phyloP scores from a whole-genome alignment of 2,113 vertebrate genomes.

The Spermophilus dauricus region DNA sequence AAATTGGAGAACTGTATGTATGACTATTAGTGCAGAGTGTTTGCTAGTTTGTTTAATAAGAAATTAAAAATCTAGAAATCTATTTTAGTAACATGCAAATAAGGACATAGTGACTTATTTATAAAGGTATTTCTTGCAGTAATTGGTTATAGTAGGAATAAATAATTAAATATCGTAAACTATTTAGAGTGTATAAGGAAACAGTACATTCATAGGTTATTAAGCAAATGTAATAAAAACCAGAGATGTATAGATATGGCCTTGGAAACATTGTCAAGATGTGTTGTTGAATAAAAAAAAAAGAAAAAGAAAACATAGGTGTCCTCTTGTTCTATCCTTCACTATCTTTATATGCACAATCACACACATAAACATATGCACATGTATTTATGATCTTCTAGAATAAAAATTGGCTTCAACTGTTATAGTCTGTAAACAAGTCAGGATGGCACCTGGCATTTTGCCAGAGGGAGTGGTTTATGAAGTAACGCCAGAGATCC shows the following conservation, averaged over 20 bases:
- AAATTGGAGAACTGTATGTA: rapidly evolving
- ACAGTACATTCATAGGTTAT: too few relatives aligned
- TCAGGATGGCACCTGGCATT: too few relatives aligned
- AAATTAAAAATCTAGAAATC: not conserved
- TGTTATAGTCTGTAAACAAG: too few relatives aligned
- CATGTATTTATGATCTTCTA: not conserved
- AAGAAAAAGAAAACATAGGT: not conserved
- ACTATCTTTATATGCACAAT: not conserved
- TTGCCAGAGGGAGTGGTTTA: too few relatives aligned
- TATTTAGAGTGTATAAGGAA: not conserved
- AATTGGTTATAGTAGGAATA: not conserved
- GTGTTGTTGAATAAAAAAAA: not conserved
- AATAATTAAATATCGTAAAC: not conserved
- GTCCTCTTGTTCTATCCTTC: not conserved
- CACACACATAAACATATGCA: not conserved
- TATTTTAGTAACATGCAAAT: not conserved
- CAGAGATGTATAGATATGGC: not conserved
- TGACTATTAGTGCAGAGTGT: rapidly evolving
- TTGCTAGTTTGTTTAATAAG: not conserved
- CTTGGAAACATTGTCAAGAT: not conserved
- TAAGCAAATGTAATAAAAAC: not conserved
- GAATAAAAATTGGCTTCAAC: not conserved
- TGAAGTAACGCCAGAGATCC: too few relatives aligned
- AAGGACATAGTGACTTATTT: not conserved
- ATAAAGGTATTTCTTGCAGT: not conserved